Evolutionary conservation across 2,888 invertebrate species (phyloP), one percentile per base, ranked within the genome.

Genomic region (Ormyrus pomaceus): DNA sequence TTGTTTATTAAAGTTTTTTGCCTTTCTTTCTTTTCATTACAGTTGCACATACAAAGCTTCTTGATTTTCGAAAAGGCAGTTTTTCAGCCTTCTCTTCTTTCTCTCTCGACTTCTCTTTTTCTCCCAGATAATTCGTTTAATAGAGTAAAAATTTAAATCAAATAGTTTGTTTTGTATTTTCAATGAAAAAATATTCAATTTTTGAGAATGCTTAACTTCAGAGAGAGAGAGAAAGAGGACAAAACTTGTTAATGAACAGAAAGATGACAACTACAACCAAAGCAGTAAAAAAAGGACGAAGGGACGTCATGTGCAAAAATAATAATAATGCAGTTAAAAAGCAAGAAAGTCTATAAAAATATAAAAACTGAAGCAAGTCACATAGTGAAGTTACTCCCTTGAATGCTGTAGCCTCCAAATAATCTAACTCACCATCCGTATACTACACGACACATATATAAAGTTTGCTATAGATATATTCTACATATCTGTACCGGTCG

Each of bases 371-470:
- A 77, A 77, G 59, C 68, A 73, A 72, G 61, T 69, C 59, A 79
- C 68, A 70, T 79, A 78, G 69, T 82, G 73, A 83, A 82, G 74
- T 83, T 81, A 82, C 74, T 85, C 84, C 83, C 86, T 86, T 85
- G 86, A 88, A 87, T 88, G 87, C 87, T 85, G 87, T 87, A 88
- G 87, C 83, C 83, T 87, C 87, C 86, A 87, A 85, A 83, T 66
- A 85, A 84, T 86, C 84, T 86, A 86, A 87, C 87, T 84, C 85
- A 84, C 84, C 83, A 84, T 84, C 84, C 83, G 84, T 80, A 73
- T 77, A 82, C 55, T 9, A 19, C 46, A 79, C 79, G 77, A 77
- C 61, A 80, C 77, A 80, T 79, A 82, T 82, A 75, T 78, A 66
- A 70, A 9, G 19, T 11, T 51, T 51, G 50, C 34, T 34, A 34